Evolutionary conservation across 2,888 invertebrate genomes (phyloP), one percentile per base, ranked within the genome.

Genomic region (Hydraecia micacea): DNA sequence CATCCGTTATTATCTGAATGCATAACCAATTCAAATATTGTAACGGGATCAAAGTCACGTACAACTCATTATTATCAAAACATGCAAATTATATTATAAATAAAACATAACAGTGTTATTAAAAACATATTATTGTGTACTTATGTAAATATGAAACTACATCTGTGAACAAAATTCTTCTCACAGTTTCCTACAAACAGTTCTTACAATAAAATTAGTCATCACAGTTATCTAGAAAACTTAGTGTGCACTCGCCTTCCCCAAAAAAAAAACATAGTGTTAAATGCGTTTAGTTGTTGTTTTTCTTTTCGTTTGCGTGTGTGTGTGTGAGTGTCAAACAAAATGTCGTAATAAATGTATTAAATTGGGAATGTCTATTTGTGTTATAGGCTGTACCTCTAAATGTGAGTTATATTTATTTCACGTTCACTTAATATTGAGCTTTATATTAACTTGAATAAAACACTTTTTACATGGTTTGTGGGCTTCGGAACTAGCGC

Each of bases 191-290:
- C 11, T 58, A 28, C 42, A 70, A 65, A 75, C 32, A 65, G 13
- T 13, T 73, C 25, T 80, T 71, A 74, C 58, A 6, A 36, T 32
- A 32, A 32, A 79, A 81, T 80, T 72, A 78, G 18, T 28, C 36
- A 58, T 81, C 60, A 75, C 78, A 46, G 36, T 52, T 78, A 73
- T 74, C 63, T 78, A 72, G 71, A 78, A 71, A 60, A 58, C 49
- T 62, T 80, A 80, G 79, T 58, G 66, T 77, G 85, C 88, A 89
- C 78, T 79, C 49, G 89, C 87, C 89, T 88, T 89, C 88, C 90
- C 85, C 86, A 85, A 73, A 79, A 74, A 79, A 76, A 78, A 74
- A 77, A 60, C 52, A 73, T 71, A 66, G 67, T 79, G 73, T 77
- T 63, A 78, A 80, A 76, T 85, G 75, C 84, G 78, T 84, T 88